Evolutionary conservation across 2,888 invertebrate species (phyloP), one percentile per base, ranked within the genome.

Genomic region (Caenorhabditis sp.): DNA sequence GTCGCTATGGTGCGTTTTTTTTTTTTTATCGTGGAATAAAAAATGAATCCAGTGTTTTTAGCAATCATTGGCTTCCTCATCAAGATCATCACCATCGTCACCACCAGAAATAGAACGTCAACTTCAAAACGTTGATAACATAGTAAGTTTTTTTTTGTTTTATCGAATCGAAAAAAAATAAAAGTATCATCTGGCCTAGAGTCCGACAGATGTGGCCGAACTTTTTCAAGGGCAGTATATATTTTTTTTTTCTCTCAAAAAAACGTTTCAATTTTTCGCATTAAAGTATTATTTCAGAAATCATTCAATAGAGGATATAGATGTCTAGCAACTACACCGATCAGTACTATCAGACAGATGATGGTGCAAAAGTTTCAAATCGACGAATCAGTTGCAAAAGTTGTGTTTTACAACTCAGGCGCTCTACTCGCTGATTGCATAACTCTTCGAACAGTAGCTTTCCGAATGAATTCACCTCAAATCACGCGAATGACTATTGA

Each of bases 391-490:
- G 23, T 23, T 1, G 26, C 26, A 26, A 25, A 26, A 56, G 14
- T 56, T 7, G 26, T 17, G 25, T 26, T 56, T 26, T 1, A 5
- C 4, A 12, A 10, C 8, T 7, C 7, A 26, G 56, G 56, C 8
- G 17, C 5, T 25, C 26, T 10, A 56, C 56, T 56, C 26, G 14
- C 2, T 10, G 56, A 56, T 26, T 14, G 26, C 26, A 56, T 26
- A 26, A 56, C 26, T 56, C 27, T 56, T 14, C 56, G 56, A 56
- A 56, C 56, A 26, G 56, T 56, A 8, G 56, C 56, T 5, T 56
- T 23, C 26, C 56, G 56, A 8, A 7, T 7, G 17, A 26, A 56
- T 14, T 21, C 21, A 2, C 26, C 26, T 7, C 1, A 25, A 26
- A 26, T 1, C 8, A 26, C 26, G 4, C 25, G 8, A 56, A 56